Evolutionary conservation across 2,113 vertebrate species (phyloP).

Genomic region (Indri indri): DNA sequence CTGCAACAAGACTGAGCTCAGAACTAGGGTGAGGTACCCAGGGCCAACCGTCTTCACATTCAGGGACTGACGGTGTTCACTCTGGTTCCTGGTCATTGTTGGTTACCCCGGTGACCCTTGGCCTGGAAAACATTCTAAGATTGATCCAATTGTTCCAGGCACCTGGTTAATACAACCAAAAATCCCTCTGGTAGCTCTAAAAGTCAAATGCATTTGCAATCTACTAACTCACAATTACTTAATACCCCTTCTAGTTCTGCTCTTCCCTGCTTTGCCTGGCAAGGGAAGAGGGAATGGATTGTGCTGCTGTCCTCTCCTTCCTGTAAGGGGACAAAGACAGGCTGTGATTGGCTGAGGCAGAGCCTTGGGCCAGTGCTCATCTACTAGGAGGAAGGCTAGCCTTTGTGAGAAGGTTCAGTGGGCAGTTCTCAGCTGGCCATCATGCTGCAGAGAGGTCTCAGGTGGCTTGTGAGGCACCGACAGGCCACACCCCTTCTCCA

Average conservation of each 20-base stretch:
- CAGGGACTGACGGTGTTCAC: neutral
- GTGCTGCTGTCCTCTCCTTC: neutral
- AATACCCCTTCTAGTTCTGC: neutral
- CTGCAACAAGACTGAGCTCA: neutral
- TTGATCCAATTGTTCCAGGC: neutral
- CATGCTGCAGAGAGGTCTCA: neutral
- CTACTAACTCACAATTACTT: neutral
- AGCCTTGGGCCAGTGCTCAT: neutral
- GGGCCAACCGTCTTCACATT: neutral
- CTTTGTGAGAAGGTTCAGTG: neutral
- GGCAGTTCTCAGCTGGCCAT: neutral
- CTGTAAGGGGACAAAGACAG: neutral
- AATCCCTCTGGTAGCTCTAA: neutral
- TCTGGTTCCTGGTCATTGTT: neutral
- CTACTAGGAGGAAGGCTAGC: neutral
- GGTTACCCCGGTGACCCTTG: neutral
- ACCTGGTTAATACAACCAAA: neutral
- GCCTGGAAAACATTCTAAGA: neutral
- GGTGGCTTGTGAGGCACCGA: neutral
- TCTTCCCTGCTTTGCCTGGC: neutral
- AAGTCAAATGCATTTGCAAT: neutral
- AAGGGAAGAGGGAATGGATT: no score
- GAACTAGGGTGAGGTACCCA: neutral
- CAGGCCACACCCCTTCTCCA: neutral
- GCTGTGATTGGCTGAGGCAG: neutral